A percentile compares a stretch with the other conserved stretches of the same genome.
Conservation (phyloP, 2,888 invertebrate species). For the Dorcus parallelipipedus region DNA sequence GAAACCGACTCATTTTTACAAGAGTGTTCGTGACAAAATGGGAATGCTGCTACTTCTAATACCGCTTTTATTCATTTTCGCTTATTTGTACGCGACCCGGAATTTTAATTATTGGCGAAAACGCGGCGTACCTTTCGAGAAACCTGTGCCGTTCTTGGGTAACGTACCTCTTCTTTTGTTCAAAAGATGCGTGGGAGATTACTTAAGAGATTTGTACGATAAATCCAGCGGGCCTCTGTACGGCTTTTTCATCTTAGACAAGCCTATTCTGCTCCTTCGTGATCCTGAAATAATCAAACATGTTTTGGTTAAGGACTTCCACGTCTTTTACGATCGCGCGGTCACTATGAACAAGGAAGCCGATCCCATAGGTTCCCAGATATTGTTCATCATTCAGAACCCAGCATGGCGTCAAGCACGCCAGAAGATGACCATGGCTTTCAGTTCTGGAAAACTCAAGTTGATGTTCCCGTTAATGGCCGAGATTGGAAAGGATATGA, state of each 20-base stretch:
- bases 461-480: conserved; percentile 51
- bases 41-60: no score
- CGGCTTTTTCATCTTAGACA: conserved; percentile 52
- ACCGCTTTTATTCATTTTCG: no score
- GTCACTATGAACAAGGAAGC: conserved; percentile 44
- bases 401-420: conserved; percentile 55
- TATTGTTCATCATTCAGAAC: conserved; percentile 49
- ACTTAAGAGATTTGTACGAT: conserved; percentile 34
- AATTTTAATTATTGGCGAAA: conserved; percentile 48
- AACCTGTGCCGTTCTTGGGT: conserved; percentile 46
- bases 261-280: conserved; percentile 49
- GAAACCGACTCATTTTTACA: no score
- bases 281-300: conserved; percentile 51
- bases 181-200: conserved; percentile 37
- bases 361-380: conserved; percentile 46
- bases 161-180: conserved; percentile 43
- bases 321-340: conserved; percentile 50
- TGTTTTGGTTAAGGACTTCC: conserved; percentile 51
- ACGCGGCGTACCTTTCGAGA: conserved; percentile 41
- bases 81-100: conserved; percentile 13
- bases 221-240: conserved; percentile 38
- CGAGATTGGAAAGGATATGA: conserved; percentile 36
- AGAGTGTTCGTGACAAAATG: no score
- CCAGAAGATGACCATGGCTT: conserved; percentile 52
- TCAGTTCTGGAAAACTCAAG: conserved; percentile 56